Percentiles rank a stretch among this genome's conserved stretches.
phyloP scores from a whole-genome alignment of 2,888 invertebrate species.

The Tenodera sinensis region DNA sequence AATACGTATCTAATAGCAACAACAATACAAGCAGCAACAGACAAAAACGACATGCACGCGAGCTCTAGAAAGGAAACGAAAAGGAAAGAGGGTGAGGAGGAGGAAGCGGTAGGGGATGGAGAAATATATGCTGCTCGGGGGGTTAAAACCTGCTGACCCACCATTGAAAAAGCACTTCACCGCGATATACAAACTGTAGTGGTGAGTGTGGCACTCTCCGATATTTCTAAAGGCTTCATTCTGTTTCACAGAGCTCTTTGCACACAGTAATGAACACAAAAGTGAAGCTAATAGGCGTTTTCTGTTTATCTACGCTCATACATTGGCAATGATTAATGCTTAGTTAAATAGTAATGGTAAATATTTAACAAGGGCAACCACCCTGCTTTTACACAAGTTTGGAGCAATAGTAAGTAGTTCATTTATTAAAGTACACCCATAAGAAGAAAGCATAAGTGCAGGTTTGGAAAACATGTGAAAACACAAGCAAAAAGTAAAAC shows the following conservation, averaged over 20 bases:
- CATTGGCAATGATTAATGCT: background rate
- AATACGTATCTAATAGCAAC: background rate
- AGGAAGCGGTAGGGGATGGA: background rate
- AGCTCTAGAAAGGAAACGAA: constrained; percentile 2
- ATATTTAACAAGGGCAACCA: no score
- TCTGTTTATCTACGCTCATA: background rate
- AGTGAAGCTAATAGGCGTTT: background rate
- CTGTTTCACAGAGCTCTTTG: background rate
- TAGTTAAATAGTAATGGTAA: no score
- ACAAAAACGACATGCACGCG: background rate
- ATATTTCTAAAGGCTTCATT: background rate
- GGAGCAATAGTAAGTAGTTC: no score
- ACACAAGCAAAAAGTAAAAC: no score
- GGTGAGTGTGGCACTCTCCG: background rate
- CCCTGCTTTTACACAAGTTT: no score
- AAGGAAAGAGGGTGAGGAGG: background rate
- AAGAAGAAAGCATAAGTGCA: no score
- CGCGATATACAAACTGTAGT: background rate
- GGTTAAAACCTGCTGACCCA: background rate
- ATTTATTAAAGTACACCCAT: no score
- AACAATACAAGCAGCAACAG: background rate
- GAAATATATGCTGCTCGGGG: background rate
- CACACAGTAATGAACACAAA: background rate
- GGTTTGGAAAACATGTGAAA: no score
- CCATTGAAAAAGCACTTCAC: background rate